Conservation (phyloP, 37 sponge, comb jelly and placozoan species). For the Corticium candelabrum region DNA sequence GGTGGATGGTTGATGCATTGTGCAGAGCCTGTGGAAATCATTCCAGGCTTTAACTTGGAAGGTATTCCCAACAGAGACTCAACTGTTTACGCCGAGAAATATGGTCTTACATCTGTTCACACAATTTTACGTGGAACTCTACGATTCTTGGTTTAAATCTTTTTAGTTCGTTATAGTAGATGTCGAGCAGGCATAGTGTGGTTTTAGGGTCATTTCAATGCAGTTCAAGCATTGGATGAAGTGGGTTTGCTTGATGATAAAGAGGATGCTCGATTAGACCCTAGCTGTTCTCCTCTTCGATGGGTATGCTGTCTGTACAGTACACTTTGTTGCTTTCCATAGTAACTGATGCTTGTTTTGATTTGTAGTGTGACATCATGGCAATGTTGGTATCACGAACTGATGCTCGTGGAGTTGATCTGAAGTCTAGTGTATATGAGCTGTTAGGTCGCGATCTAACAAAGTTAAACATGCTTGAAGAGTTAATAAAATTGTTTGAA, state of each 20-base stretch:
- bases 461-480: conserved; percentile 28
- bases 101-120: conserved; percentile 58
- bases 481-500: conserved; percentile 31
- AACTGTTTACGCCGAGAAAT: conserved; percentile 52
- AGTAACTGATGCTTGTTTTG: too few species aligned
- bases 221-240: conserved; percentile 15
- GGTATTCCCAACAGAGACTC: conserved; percentile 84
- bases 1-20: conserved; percentile 14
- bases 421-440: conserved; percentile 32
- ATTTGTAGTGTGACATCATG: conserved; percentile 58
- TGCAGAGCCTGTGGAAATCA: conserved; percentile 20
- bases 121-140: conserved; percentile 72
- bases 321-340: too few species aligned
- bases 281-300: conserved; percentile 22
- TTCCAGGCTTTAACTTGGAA: conserved; percentile 53
- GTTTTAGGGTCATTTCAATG: conserved; percentile 38
- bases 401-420: conserved; percentile 16
- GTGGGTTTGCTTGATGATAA: conserved; percentile 45
- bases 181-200: too few species aligned
- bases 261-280: conserved; percentile 34
- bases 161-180: too few species aligned
- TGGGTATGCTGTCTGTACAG: conserved; percentile 51
- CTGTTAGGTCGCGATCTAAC: conserved; percentile 24
- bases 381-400: conserved; percentile 32
- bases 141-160: conserved; percentile 86